phyloP scores from a whole-genome alignment of 1,140 invertebrate species.

The Drosophila malerkotliana region DNA sequence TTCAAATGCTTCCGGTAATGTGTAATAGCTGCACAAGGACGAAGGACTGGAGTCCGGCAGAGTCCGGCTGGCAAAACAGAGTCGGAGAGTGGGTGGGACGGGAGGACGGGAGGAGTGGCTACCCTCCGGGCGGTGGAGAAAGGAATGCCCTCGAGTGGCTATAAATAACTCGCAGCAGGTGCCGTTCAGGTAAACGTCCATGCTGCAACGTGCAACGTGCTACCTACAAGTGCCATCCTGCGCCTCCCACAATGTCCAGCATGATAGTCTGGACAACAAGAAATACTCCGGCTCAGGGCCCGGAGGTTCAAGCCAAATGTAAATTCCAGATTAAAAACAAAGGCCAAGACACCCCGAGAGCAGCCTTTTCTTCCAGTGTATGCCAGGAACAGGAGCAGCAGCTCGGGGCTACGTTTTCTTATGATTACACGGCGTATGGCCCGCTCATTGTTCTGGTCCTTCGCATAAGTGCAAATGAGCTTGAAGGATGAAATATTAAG shows the following conservation, averaged over 20 bases:
- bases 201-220: slow-evolving; percentile 1
- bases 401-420: slow-evolving; percentile 1
- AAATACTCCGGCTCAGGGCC: not conserved
- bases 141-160: slow-evolving; percentile 69
- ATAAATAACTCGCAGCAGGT: slow-evolving; percentile 81
- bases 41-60: slow-evolving; percentile 35
- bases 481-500: slow-evolving; percentile 82
- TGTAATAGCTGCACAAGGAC: slow-evolving; percentile 62
- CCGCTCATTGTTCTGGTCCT: slow-evolving; percentile 7
- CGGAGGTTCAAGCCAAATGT: not conserved
- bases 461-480: slow-evolving; percentile 71
- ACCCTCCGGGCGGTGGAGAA: slow-evolving; percentile 1
- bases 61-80: not conserved
- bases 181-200: slow-evolving; percentile 31
- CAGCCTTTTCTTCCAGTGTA: not conserved
- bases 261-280: not conserved
- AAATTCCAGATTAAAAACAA: slow-evolving; percentile 1
- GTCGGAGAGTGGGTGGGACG: not conserved
- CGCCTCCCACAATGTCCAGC: not conserved
- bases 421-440: not conserved
- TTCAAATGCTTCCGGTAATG: slow-evolving; percentile 76
- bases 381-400: not conserved
- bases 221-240: slow-evolving; percentile 4
- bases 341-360: not conserved
- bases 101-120: slow-evolving; percentile 4